phyloP scores from a whole-genome alignment of 2,797 vertebrate genomes.

The Nannoperca obscura region DNA sequence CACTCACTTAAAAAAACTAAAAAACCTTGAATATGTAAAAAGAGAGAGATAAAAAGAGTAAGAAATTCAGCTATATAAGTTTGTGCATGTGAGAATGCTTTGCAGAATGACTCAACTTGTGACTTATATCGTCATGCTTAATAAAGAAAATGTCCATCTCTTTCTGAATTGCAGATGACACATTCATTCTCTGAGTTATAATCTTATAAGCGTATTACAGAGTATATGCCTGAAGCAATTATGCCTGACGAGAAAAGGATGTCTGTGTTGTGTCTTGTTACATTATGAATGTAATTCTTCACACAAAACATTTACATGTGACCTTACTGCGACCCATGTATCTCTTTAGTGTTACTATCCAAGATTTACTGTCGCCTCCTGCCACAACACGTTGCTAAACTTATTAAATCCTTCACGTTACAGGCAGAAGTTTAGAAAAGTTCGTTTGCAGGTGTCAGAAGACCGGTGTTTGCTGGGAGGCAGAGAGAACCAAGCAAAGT shows the following conservation, averaged over 20 bases:
- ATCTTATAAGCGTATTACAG: constrained; percentile 79
- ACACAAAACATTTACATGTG: constrained; percentile 78
- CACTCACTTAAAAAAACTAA: constrained; percentile 3
- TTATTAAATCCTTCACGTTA: constrained; percentile 44
- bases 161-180: constrained; percentile 76
- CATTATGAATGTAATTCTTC: constrained; percentile 81
- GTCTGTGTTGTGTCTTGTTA: constrained; percentile 78
- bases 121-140: constrained; percentile 59
- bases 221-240: constrained; percentile 79
- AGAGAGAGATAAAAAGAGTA: not conserved
- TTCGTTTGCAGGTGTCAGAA: constrained; percentile 62
- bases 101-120: constrained; percentile 44
- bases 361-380: constrained; percentile 58
- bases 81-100: constrained; percentile 32
- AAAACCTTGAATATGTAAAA: constrained; percentile 19
- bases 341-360: constrained; percentile 58
- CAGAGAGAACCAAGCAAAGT: constrained; percentile 9
- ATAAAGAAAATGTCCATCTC: constrained; percentile 72
- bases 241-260: constrained; percentile 76
- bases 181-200: constrained; percentile 77
- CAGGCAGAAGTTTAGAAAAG: constrained; percentile 63
- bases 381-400: constrained; percentile 46
- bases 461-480: constrained; percentile 49
- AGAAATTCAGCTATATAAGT: constrained; percentile 15
- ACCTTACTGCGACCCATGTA: constrained; percentile 67